Base-by-base conservation (phyloP, 2,888 invertebrate species). In the Apotomis turbidana region DNA sequence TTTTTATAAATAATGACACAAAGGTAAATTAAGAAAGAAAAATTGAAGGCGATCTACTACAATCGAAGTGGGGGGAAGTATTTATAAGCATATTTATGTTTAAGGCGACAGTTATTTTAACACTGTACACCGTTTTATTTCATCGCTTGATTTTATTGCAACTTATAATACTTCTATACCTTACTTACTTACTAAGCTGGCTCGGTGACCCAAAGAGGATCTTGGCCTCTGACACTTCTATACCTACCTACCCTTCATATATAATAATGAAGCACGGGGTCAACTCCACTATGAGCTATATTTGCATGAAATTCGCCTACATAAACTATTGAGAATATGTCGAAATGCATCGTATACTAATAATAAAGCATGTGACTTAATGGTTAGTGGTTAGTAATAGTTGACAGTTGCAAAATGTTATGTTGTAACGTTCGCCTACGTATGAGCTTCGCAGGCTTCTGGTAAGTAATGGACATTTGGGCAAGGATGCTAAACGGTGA, bases 401-500 rank as follows among this genome's bases (percentile, higher is more conserved):
- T 41, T 54, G 10, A 64, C 15, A 44, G 54, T 66, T 66, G 66
- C 66, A 66, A 66, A 57, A 66, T 66, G 5, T 55, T 52, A 58
- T 63, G 71, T 57, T 52, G 67, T 57, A 71, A 71, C 36, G 36
- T 13, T 5, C 38, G 13, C 55, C 61, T 36, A 61, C 67, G 58
- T 36, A 61, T 61, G 58, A 80, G 82, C 79, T 78, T 75, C 74
- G 70, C 79, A 78, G 78, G 79, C 77, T 78, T 81, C 77, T 73
- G 68, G 75, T 77, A 81, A 77, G 81, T 84, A 84, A 85, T 82
- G 77, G 80, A 6, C 41, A 41, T 41, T 41, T 41, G 41, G 41
- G 76, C 81, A 79, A 84, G 83, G 85, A 83, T 80, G 77, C 87
- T 89, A 88, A 89, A 79, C 78, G 86, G 82, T 83, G 86, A 88